These are phyloP conservation scores for Condylura cristata DNA, from an alignment of 2,113 vertebrate species.

Conservation along the genomic window DNA sequence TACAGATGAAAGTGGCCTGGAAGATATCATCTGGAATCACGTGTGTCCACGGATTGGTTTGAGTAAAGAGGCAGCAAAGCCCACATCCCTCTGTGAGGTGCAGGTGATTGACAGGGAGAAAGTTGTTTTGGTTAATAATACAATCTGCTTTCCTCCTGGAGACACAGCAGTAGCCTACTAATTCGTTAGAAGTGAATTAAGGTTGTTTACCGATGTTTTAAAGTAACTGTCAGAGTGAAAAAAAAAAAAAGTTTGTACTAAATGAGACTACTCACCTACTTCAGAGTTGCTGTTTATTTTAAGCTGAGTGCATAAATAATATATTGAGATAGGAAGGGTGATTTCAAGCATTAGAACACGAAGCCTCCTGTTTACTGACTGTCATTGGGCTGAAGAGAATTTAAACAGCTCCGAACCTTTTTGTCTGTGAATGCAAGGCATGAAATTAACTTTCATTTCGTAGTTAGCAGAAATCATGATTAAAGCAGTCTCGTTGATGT, in stretches of 20 bases:
- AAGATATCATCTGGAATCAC: constrained; percentile 39
- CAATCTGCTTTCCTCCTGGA: constrained; percentile 72
- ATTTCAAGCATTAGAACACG: constrained; percentile 73
- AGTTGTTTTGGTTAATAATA: constrained; percentile 77
- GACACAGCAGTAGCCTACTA: constrained; percentile 71
- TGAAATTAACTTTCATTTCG: constrained; percentile 80
- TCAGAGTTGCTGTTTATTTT: constrained; percentile 75
- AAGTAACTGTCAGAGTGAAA: constrained; percentile 69
- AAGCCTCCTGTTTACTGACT: constrained; percentile 73
- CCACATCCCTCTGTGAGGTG: constrained; percentile 48
- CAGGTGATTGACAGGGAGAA: constrained; percentile 74
- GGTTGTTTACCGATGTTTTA: constrained; percentile 81
- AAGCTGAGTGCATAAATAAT: constrained; percentile 69
- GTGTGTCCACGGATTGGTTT: neutral
- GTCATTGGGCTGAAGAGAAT: constrained; percentile 65
- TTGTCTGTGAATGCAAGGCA: constrained; percentile 69
- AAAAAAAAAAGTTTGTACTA: constrained; percentile 54
- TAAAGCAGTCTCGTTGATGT: constrained; percentile 47
- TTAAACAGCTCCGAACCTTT: constrained; percentile 71
- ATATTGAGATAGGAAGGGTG: constrained; percentile 68
- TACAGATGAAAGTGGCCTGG: constrained; percentile 27
- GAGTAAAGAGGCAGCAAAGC: constrained; percentile 27
- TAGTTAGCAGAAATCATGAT: constrained; percentile 77
- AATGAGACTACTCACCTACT: constrained; percentile 73
- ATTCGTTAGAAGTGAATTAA: constrained; percentile 75